phyloP scores from a whole-genome alignment of 2,113 vertebrate species.

The Conger conger region DNA sequence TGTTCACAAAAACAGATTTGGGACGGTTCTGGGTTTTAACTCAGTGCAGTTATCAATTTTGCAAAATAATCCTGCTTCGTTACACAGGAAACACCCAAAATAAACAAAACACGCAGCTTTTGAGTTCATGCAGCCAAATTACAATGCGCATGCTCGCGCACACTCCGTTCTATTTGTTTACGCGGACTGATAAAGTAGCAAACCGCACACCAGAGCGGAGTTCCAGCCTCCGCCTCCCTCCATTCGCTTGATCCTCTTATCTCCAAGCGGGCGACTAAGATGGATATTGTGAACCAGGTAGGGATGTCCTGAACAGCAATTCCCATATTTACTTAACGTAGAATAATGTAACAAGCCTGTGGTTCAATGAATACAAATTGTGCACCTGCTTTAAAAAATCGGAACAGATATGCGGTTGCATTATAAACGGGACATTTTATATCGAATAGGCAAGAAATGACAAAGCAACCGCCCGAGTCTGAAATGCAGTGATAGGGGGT shows the following conservation, averaged over 20 bases:
- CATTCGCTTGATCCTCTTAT: constrained; percentile 52
- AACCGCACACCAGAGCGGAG: constrained; percentile 21
- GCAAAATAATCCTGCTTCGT: no score
- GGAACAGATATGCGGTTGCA: background rate
- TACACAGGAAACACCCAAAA: no score
- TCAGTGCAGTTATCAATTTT: no score
- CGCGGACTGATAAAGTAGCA: no score
- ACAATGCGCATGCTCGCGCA: no score
- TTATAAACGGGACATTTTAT: background rate
- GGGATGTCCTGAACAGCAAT: constrained; percentile 22
- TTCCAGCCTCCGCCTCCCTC: constrained; percentile 38
- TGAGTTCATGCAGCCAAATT: no score
- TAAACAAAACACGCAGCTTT: no score
- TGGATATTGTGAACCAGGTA: constrained; percentile 62
- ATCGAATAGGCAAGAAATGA: background rate
- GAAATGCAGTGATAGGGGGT: constrained; percentile 8
- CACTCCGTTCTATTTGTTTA: no score
- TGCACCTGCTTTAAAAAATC: background rate
- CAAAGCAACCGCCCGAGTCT: background rate
- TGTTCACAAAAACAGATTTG: no score
- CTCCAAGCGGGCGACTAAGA: constrained; percentile 45
- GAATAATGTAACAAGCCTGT: background rate
- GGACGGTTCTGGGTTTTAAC: no score
- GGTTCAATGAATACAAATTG: background rate
- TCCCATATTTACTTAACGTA: background rate